phyloP scores from a whole-genome alignment of 1,140 invertebrate genomes.

The Choristoneura fumiferana region DNA sequence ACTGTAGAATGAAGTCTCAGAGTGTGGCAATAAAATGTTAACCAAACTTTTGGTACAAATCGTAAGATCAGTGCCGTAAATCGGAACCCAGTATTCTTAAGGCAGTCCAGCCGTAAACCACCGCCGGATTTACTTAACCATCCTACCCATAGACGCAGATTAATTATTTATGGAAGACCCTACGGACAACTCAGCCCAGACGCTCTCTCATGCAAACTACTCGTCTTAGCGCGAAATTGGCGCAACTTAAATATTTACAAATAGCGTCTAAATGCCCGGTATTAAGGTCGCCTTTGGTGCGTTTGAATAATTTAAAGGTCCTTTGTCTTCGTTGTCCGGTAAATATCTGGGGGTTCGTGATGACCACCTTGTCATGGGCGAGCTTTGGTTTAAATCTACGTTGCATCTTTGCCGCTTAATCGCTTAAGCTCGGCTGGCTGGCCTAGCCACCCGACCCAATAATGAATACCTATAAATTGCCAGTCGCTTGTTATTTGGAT shows the following conservation, averaged over 20 bases:
- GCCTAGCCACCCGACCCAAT: slow-evolving; percentile 54
- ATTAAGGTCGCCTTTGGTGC: slow-evolving; percentile 69
- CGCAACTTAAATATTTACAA: slow-evolving; percentile 69
- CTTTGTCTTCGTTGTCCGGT: slow-evolving; percentile 71
- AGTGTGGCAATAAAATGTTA: too few species aligned
- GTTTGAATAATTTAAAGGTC: slow-evolving; percentile 69
- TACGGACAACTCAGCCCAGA: slow-evolving; percentile 64
- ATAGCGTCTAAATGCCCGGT: slow-evolving; percentile 48
- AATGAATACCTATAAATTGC: slow-evolving; percentile 61
- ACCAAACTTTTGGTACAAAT: too few species aligned
- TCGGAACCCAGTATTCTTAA: neutral
- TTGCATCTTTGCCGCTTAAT: slow-evolving; percentile 71
- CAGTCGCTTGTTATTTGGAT: slow-evolving; percentile 30
- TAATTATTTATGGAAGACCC: slow-evolving; percentile 72
- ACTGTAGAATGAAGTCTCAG: too few species aligned
- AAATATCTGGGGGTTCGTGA: slow-evolving; percentile 66
- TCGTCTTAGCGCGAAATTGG: slow-evolving; percentile 70
- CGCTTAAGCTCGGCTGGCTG: slow-evolving; percentile 57
- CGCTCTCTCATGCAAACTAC: slow-evolving; percentile 68
- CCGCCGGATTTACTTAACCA: slow-evolving; percentile 66
- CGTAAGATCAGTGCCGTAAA: too few species aligned
- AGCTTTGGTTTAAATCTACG: slow-evolving; percentile 65
- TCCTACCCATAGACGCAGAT: slow-evolving; percentile 65
- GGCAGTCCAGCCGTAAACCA: slow-evolving; percentile 39
- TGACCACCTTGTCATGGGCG: slow-evolving; percentile 73